These are phyloP conservation scores for Drosophila basisetae DNA, from an alignment of 2,888 invertebrate species.

Conservation along the genomic window DNA sequence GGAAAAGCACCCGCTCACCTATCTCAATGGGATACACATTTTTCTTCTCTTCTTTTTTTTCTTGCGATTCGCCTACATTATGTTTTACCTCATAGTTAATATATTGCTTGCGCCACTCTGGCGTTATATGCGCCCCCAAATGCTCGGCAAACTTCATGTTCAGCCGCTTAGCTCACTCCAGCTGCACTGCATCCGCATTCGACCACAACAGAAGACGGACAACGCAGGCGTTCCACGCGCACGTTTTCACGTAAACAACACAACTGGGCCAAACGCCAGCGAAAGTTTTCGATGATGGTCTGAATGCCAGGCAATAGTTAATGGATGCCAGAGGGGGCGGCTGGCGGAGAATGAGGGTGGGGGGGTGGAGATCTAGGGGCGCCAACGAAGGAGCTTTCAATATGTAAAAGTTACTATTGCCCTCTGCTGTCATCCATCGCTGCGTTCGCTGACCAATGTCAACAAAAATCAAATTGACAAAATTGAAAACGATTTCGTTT, in stretches of 20 bases:
- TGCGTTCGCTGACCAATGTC: constrained; percentile 47
- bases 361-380: background rate
- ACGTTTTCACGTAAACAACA: constrained; percentile 78
- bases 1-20: constrained; percentile 60
- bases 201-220: constrained; percentile 26
- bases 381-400: constrained; percentile 61
- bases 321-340: background rate
- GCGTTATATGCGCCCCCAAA: constrained; percentile 94
- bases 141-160: constrained; percentile 96
- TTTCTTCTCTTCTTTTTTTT: constrained; percentile 41
- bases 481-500: background rate
- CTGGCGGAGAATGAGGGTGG: background rate
- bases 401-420: constrained; percentile 68
- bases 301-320: constrained; percentile 30
- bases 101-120: constrained; percentile 96
- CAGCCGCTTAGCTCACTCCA: constrained; percentile 21
- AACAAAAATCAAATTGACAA: constrained; percentile 39
- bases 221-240: constrained; percentile 61
- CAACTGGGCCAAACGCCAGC: constrained; percentile 73
- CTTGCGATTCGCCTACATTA: background rate
- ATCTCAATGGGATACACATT: constrained; percentile 60
- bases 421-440: constrained; percentile 22
- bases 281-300: constrained; percentile 68
- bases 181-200: constrained; percentile 71
- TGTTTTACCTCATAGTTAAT: constrained; percentile 89